phyloP scores from a whole-genome alignment of 2,113 vertebrate genomes.

The Baryphthengus martii region DNA sequence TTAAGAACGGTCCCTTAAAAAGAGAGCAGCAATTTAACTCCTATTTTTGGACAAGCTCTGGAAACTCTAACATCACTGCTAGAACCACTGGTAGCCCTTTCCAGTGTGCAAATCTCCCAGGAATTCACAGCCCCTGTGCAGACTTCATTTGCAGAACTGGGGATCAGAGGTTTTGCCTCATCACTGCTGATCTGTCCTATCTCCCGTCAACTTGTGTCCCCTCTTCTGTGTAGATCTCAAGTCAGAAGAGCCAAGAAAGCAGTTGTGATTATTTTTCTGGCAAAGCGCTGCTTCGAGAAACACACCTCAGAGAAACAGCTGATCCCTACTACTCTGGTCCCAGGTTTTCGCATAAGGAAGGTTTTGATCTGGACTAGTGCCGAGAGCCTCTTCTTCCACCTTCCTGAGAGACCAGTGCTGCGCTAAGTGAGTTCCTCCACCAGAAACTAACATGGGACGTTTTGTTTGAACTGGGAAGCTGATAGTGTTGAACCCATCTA shows the following conservation, averaged over 20 bases:
- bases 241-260: not conserved
- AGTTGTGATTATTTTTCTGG: not conserved
- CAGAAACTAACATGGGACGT: not conserved
- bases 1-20: not conserved
- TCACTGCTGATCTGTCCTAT: not conserved
- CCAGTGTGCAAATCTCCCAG: not conserved
- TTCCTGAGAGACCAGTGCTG: not conserved
- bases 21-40: not conserved
- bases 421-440: not conserved
- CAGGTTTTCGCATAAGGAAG: not conserved
- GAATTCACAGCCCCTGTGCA: not conserved
- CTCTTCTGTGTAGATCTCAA: not conserved
- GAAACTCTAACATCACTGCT: not conserved
- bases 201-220: not conserved
- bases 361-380: not conserved
- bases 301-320: not conserved
- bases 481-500: constrained; percentile 25
- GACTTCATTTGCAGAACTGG: not conserved
- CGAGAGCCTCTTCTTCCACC: not conserved
- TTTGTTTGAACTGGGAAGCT: constrained; percentile 8
- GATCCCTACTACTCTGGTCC: not conserved
- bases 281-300: not conserved
- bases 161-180: not conserved
- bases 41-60: not conserved
- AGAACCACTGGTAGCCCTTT: not conserved